Conservation (phyloP, 2,113 vertebrate species). For the Cinclus cinclus region DNA sequence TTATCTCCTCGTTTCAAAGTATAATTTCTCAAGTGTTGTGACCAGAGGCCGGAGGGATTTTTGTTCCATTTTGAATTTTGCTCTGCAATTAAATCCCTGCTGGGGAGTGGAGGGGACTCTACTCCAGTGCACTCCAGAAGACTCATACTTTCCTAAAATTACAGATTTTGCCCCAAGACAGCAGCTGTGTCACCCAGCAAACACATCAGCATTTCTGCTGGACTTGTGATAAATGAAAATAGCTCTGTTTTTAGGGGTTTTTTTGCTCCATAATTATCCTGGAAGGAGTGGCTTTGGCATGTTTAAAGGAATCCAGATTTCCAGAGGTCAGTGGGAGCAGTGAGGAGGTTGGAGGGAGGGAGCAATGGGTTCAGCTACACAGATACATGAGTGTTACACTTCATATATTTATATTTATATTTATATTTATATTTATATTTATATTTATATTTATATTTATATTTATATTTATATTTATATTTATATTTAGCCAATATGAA, state of each 20-base stretch:
- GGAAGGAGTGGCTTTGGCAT: conserved; percentile 45
- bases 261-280: background rate
- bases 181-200: background rate
- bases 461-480: no score
- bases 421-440: background rate
- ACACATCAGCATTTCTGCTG: background rate
- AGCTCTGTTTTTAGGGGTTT: background rate
- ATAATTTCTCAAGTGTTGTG: background rate
- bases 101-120: background rate
- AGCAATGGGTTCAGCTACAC: background rate
- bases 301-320: conserved; percentile 12
- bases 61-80: background rate
- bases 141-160: background rate
- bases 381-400: rapidly evolving
- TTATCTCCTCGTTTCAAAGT: background rate
- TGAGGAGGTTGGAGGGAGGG: background rate
- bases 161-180: background rate
- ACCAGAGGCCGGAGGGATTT: background rate
- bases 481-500: no score
- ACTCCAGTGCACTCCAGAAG: background rate
- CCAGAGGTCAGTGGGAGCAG: background rate
- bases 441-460: background rate
- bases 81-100: background rate
- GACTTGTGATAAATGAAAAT: background rate
- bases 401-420: background rate